Base-by-base conservation (phyloP, 1,140 invertebrate species). In the Drosophila parvula region DNA sequence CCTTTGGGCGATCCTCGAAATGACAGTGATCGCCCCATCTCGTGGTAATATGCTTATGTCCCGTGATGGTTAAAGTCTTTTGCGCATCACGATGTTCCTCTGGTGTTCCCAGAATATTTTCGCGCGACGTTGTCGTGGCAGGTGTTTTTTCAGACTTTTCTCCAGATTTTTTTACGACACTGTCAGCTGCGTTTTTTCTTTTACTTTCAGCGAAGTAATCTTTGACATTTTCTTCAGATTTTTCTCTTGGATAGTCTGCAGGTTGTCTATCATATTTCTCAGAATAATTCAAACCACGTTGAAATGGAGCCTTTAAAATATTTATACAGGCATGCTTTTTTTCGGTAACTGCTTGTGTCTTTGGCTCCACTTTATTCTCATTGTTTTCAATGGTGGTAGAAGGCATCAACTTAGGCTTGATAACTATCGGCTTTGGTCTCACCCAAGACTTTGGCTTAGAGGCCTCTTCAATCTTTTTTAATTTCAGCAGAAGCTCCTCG, bases 11-110 rank as follows among this genome's bases (percentile, higher is more conserved):
- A 74, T 95, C 93, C 16, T 94, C 93, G 83, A 94, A 93, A 89
- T 97, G 96, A 83, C 96, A 97, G 89, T 97, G 96, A 79, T 95
- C 95, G 3, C 22, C 14, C 18, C 51, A 78, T 3, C n/a, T 60
- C 14, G 77, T 45, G n/a, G 59, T 81, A 11, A 89, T 79, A 14
- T 73, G 67, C 8, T 61, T 60, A 28, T 51, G 74, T 5, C 84
- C 84, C 0, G 47, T 57, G 34, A 89, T 89, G n/a, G 76, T 86
- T 3, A 88, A 0, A 0, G 83, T 88, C 12, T 28, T 65, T 62
- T 63, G 65, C 0, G 82, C 81, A 0, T 85, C 81, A 1, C 32
- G 12, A 7, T 14, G 12, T 3, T 55, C 51, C 12, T n/a, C 2
- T 41, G 53, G 18, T n/a, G 38, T 55, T 1, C 3, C 12, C 14